Evolutionary conservation across 2,113 vertebrate species (phyloP).

Genomic region (Salvelinus fontinalis): DNA sequence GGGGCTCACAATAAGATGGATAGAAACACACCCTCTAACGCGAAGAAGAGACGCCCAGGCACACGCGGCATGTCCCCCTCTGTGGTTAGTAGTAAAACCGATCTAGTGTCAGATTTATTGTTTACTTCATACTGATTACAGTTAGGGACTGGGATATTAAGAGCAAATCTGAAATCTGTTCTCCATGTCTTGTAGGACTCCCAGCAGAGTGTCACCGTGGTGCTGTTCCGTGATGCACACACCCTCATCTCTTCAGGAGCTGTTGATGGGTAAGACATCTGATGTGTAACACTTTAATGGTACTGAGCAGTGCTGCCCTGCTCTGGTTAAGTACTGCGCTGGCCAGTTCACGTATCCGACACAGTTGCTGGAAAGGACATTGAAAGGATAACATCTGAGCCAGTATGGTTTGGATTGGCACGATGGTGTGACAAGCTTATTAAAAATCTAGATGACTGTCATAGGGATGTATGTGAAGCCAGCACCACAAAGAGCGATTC

Average conservation of each 20-base stretch:
- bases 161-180: not conserved
- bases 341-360: too few relatives aligned
- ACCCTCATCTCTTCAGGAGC: slow-evolving; percentile 93
- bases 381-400: too few relatives aligned
- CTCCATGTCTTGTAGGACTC: slow-evolving; percentile 77
- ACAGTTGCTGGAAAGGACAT: too few relatives aligned
- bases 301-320: too few relatives aligned
- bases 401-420: too few relatives aligned
- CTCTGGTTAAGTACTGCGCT: too few relatives aligned
- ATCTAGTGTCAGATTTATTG: not conserved
- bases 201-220: slow-evolving; percentile 96
- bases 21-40: slow-evolving; percentile 78
- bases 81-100: slow-evolving; percentile 79
- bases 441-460: not conserved
- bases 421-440: too few relatives aligned
- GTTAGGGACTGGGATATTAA: not conserved
- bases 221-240: slow-evolving; percentile 90
- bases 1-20: slow-evolving; percentile 90
- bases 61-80: slow-evolving; percentile 86
- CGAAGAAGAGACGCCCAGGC: slow-evolving; percentile 80
- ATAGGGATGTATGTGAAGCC: slow-evolving; percentile 11
- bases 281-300: too few relatives aligned
- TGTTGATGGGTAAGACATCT: slow-evolving; percentile 87
- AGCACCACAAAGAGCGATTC: not conserved
- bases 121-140: too few relatives aligned